Percentiles rank a stretch among this genome's conserved stretches.
Evolutionary conservation across 1,140 invertebrate genomes (phyloP).

Genomic region (Orchesella cincta): DNA sequence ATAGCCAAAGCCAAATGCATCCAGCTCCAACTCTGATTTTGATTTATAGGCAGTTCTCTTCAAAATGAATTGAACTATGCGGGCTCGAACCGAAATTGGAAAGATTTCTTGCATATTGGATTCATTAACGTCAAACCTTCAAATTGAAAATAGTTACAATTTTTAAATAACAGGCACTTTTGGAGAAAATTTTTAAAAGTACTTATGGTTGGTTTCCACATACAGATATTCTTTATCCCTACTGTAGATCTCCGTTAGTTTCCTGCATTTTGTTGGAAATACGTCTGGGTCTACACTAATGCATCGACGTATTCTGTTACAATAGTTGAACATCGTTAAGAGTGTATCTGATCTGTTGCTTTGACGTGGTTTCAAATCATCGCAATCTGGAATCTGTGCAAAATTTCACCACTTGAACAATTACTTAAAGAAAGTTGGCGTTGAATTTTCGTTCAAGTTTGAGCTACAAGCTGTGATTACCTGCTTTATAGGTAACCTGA

Average conservation of each 20-base stretch:
- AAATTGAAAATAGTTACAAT: conserved; percentile 42
- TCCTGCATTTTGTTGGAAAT: background rate
- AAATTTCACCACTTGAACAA: no score
- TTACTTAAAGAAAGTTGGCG: background rate
- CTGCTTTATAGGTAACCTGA: conserved; percentile 91
- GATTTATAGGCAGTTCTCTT: conserved; percentile 76
- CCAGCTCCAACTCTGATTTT: conserved; percentile 57
- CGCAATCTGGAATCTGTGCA: no score
- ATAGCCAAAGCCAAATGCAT: conserved; percentile 78
- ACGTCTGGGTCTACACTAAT: background rate
- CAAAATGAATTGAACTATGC: conserved; percentile 88
- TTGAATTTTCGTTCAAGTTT: background rate
- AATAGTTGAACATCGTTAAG: no score
- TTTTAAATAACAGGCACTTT: background rate
- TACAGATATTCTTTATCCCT: conserved; percentile 11
- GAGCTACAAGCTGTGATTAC: no score
- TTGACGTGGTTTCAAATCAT: background rate
- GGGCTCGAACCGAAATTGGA: conserved; percentile 75
- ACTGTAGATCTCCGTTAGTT: conserved; percentile 9
- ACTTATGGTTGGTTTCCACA: background rate
- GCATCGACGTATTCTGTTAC: background rate
- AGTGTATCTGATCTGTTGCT: no score
- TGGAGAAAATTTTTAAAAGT: background rate
- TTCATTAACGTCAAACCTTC: conserved; percentile 74
- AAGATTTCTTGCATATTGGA: conserved; percentile 71